Evolutionary conservation across 2,888 invertebrate genomes (phyloP), one percentile per base, ranked within the genome.

Genomic region (Tridacna crocea): DNA sequence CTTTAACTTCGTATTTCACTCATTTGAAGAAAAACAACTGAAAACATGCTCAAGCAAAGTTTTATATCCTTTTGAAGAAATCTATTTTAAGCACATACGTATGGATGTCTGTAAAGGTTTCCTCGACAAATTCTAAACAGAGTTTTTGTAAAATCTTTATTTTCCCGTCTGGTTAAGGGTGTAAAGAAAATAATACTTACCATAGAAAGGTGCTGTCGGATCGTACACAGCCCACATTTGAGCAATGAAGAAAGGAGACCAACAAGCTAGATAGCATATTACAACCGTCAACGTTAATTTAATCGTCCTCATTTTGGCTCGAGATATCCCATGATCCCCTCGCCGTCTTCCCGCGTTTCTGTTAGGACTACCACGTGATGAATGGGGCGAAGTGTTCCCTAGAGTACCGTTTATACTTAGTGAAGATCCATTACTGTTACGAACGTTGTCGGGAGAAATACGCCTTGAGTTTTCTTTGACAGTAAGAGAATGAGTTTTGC

Each of bases 201-300:
- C 88, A 74, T 86, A 70, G 72, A 88, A 86, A 13, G 88, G 88
- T 15, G 89, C 89, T 19, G 80, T 78, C n/a, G 83, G 84, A 51
- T 93, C 93, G 80, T 90, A 92, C 6, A 94, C 93, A 76, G 93
- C 92, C 96, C 96, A 96, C 27, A 96, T 94, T 91, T 96, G 96
- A 13, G 96, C 96, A 61, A 96, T 95, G 84, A 96, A 96, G 92
- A 96, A 97, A 0, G 97, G 97, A 63, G 96, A 95, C 90, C 96
- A 96, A 88, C 97, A 96, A 55, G 96, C 94, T 58, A 96, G 95
- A 93, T 97, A 97, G 68, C 91, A 91, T 11, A 92, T 48, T 19
- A 92, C 91, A 11, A 95, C 95, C 0, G 95, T 94, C 55, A 95
- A 92, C 3, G 95, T 95, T 75, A 95, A 89, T 76, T 95, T 94